These are phyloP conservation scores for Gibbula magus DNA, from an alignment of 2,888 invertebrate genomes.

Conservation along the genomic window DNA sequence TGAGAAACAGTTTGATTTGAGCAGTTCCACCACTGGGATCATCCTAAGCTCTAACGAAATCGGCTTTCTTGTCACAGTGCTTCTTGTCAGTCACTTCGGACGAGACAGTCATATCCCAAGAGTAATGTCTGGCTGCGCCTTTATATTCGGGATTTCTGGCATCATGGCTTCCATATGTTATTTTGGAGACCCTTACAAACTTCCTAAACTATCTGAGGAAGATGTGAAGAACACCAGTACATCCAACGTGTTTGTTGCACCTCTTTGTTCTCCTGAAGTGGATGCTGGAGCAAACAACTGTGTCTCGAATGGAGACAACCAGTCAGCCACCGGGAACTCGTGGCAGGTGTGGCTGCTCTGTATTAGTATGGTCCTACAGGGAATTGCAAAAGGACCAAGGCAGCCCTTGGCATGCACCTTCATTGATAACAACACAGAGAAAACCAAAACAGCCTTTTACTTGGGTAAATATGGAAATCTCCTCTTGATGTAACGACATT, in stretches of 20 bases:
- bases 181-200: conserved; percentile 13
- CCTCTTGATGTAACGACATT: too few relatives aligned
- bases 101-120: conserved; percentile 24
- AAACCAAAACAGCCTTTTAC: conserved; percentile 51
- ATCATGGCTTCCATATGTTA: conserved; percentile 13
- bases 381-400: conserved; percentile 56
- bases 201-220: not conserved
- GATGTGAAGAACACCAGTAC: not conserved
- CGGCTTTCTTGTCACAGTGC: conserved; percentile 53
- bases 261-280: not conserved
- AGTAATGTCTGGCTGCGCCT: not conserved
- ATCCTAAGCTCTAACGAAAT: conserved; percentile 59
- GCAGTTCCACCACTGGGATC: conserved; percentile 52
- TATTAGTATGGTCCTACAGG: conserved; percentile 47
- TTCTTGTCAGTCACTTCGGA: conserved; percentile 53
- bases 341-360: conserved; percentile 31
- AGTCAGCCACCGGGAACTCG: not conserved
- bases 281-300: not conserved
- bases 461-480: conserved; percentile 47
- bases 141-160: conserved; percentile 23
- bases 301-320: not conserved
- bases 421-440: conserved; percentile 50
- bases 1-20: conserved; percentile 54
- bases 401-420: conserved; percentile 49
- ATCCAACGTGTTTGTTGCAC: not conserved